Conservation (phyloP, 2,113 vertebrate species). For the Dasyornis broadbenti region DNA sequence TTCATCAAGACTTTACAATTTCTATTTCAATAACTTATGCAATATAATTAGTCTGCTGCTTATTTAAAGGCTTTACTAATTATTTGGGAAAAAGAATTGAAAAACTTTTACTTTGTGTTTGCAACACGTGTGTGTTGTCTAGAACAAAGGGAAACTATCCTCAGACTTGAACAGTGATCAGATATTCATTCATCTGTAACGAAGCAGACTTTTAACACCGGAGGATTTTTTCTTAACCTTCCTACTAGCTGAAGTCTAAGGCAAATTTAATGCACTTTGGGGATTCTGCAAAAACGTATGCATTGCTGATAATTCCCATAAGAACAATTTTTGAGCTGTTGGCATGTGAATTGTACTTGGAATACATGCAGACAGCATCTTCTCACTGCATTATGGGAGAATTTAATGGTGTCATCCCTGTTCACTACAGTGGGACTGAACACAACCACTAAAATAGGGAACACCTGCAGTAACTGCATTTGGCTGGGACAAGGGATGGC, state of each 20-base stretch:
- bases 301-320: neutral
- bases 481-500: neutral
- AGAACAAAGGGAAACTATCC: neutral
- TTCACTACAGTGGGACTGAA: fast-evolving
- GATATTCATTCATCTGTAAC: neutral
- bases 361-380: neutral
- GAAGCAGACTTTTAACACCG: neutral
- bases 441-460: neutral
- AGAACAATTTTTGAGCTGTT: neutral
- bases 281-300: neutral
- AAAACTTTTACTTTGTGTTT: neutral
- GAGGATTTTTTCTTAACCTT: neutral
- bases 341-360: neutral
- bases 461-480: neutral
- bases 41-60: neutral
- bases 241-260: neutral
- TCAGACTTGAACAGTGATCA: neutral
- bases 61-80: neutral
- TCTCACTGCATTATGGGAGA: neutral
- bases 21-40: neutral
- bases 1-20: neutral
- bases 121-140: neutral
- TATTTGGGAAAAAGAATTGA: neutral
- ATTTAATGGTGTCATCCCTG: neutral
- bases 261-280: neutral